These are phyloP conservation scores for Mionectes olivaceus DNA, from an alignment of 2,797 vertebrate genomes.

Conservation along the genomic window DNA sequence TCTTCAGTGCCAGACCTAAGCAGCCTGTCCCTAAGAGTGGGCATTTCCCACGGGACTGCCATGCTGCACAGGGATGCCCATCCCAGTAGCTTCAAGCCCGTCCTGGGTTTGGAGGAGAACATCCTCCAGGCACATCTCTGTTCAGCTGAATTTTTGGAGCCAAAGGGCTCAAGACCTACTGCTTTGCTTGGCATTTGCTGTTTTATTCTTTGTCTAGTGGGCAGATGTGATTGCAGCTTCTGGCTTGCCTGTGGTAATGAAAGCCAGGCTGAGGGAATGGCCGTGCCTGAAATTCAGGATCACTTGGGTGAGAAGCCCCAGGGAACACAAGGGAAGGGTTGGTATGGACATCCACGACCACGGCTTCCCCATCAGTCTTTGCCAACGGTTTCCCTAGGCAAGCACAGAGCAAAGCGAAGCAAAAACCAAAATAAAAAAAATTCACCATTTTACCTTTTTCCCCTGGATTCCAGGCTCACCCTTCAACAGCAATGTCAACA, in stretches of 20 bases:
- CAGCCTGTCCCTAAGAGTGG: background rate
- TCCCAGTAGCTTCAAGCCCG: background rate
- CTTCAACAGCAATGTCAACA: background rate
- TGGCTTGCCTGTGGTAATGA: background rate
- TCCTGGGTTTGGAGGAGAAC: background rate
- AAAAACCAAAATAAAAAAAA: too few species aligned
- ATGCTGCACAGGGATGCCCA: background rate
- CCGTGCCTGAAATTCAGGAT: background rate
- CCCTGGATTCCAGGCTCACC: constrained; percentile 73
- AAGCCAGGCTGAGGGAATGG: constrained; percentile 13
- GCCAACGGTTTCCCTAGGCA: background rate
- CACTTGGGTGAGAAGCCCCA: rapidly evolving
- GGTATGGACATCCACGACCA: rapidly evolving
- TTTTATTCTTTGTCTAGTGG: background rate
- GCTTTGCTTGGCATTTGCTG: background rate
- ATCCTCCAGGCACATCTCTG: background rate
- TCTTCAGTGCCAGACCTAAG: background rate
- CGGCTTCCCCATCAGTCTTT: rapidly evolving
- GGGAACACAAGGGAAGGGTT: background rate
- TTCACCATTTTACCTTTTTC: constrained; percentile 59
- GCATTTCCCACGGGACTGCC: background rate
- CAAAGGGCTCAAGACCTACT: background rate
- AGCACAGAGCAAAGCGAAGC: background rate
- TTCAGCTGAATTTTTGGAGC: background rate
- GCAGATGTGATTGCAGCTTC: constrained; percentile 3